Evolutionary conservation across 2,888 invertebrate species (phyloP), one percentile per base, ranked within the genome.

Genomic region (Calephelis perditalis): DNA sequence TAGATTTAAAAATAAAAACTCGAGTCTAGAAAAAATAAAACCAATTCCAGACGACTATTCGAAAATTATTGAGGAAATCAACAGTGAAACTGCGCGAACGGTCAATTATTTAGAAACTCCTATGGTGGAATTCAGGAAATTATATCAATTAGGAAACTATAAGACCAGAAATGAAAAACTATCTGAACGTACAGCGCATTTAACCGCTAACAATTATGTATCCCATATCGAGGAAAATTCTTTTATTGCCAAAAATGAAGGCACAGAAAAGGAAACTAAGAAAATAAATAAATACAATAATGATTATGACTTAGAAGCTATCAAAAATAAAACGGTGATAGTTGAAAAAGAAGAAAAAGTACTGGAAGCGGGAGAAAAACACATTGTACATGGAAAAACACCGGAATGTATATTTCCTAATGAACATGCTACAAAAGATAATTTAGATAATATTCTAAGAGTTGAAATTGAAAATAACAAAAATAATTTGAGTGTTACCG

Each of bases 21-120:
- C 73, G 0, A 60, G 68, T 2, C 60, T 66, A 0, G 66, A 71
- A 52, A 70, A 63, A 59, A 60, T 64, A 0, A 77, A 73, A 55
- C 82, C 82, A 0, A 76, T 79, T 52, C 78, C 80, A 0, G 45
- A 62, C 43, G 54, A 65, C 0, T 75, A 67, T 62, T 62, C 68
- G 0, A 68, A 71, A 26, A 36, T 62, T 3, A 54, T 66, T 7
- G 47, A 68, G 9, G 66, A 69, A 26, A 60, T 66, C 9, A 43
- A 64, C 5, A 54, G 56, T 26, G 56, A 11, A 11, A 63, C 66
- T 56, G 35, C 11, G 8, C 65, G 61, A 54, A 64, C 68, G 47
- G 59, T 64, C 0, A 74, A 84, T 63, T 84, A 81, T 62, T 69
- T 88, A 40, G 85, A 85, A 65, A 82, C 81, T 11, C 84, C 90